Evolutionary conservation across 2,797 vertebrate genomes (phyloP), one percentile per base, ranked within the genome.

Genomic region (Labeo calbasu): DNA sequence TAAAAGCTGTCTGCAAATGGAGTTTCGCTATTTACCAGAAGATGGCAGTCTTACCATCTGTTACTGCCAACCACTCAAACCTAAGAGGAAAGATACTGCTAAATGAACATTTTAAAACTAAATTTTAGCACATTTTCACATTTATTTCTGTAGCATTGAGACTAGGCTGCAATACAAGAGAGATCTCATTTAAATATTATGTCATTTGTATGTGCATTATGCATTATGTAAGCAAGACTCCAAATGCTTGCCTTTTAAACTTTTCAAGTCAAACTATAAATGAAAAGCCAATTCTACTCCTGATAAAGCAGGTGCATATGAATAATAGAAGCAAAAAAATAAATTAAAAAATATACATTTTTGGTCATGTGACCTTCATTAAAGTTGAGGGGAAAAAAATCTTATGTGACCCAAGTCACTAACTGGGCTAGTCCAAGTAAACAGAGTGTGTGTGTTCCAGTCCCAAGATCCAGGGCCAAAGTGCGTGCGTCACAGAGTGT

Each of bases 401-500:
- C 10, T 2, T 53, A 43, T 23, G 36, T 61, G 59, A 66, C 61
- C 32, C 13, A 15, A 55, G 48, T 17, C 50, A 25, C 17, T 48
- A 12, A 77, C 21, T 63, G 57, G 50, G 50, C 50, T 48, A 48
- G 75, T 77, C 17, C 21, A 32, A 69, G 63, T 59, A 46, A 76
- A 68, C 81, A n/a, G 61, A 63, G 53, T 61, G 19, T 63, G 28
- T 69, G 43, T 50, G 40, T 79, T 79, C n/a, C 48, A 15, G 65
- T 63, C 69, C 70, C 57, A 51, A 32, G 80, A 43, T 66, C 57
- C 15, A 46, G 48, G 57, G 76, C 68, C 75, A 83, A 86, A 57
- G 68, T 81, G 48, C 43, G 59, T 83, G 84, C 71, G 61, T 78
- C 80, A 85, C 70, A 1, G 21, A 78, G 69, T 46, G 53, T 77